Percentiles rank a stretch among this genome's conserved stretches.
phyloP scores from a whole-genome alignment of 2,797 vertebrate genomes.

The Perodicticus potto region DNA sequence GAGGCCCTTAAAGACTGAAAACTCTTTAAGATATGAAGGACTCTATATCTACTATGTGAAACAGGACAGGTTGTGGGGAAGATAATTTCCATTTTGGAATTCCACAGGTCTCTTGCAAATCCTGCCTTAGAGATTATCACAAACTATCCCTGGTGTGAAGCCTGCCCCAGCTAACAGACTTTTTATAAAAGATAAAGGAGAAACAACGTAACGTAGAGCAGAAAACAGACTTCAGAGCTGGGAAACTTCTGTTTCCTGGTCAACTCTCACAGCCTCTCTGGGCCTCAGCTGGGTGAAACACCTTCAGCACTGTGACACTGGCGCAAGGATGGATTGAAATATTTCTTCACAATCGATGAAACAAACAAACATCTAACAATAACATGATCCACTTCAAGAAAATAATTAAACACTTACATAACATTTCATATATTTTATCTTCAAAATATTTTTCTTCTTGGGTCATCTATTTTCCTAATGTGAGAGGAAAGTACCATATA shows the following conservation, averaged over 20 bases:
- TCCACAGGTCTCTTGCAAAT: background rate
- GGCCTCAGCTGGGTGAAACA: background rate
- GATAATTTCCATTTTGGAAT: background rate
- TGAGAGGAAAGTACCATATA: background rate
- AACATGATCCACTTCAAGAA: background rate
- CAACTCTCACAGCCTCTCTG: background rate
- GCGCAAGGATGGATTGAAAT: background rate
- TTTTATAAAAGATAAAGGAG: slow-evolving; percentile 20
- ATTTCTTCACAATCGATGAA: background rate
- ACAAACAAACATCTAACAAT: background rate
- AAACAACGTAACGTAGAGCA: background rate
- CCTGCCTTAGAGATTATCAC: background rate
- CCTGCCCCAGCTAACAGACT: background rate
- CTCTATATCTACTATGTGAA: background rate
- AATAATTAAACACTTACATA: background rate
- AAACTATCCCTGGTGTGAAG: background rate
- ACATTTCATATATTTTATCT: background rate
- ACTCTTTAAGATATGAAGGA: background rate
- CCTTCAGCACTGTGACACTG: background rate
- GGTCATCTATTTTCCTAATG: background rate
- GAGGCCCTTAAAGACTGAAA: background rate
- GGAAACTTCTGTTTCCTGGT: background rate
- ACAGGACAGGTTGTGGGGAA: background rate
- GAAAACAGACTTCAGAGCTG: background rate
- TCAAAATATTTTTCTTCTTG: background rate